phyloP scores from a whole-genome alignment of 2,888 invertebrate species.

The Aleiodes testaceus region DNA sequence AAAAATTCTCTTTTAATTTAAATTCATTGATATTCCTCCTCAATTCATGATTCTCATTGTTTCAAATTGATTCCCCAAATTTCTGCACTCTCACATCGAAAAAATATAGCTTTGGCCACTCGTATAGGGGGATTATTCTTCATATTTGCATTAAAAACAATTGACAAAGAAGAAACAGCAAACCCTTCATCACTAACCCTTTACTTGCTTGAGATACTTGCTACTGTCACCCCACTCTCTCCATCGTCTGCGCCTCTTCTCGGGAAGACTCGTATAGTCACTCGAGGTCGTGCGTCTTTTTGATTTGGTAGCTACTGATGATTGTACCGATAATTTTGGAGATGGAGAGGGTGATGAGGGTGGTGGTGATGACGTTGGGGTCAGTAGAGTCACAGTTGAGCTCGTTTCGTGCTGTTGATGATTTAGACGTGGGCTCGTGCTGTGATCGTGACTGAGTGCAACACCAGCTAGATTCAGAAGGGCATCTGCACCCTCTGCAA shows the following conservation, averaged over 20 bases:
- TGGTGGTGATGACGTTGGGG: slow-evolving; percentile 51
- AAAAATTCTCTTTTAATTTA: slow-evolving; percentile 20
- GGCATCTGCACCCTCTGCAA: slow-evolving; percentile 87
- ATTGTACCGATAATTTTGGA: slow-evolving; percentile 34
- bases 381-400: slow-evolving; percentile 50
- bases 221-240: slow-evolving; percentile 69
- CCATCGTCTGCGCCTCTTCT: slow-evolving; percentile 68
- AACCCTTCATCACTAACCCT: slow-evolving; percentile 58
- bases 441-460: slow-evolving; percentile 65
- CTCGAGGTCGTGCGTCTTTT: slow-evolving; percentile 62
- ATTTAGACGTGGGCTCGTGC: slow-evolving; percentile 46
- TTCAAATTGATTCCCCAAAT: slow-evolving; percentile 2
- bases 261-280: slow-evolving; percentile 61
- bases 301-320: slow-evolving; percentile 52
- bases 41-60: slow-evolving; percentile 17
- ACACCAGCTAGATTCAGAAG: slow-evolving; percentile 84
- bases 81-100: slow-evolving; percentile 26
- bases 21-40: neutral
- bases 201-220: slow-evolving; percentile 69
- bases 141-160: slow-evolving; percentile 17
- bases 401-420: slow-evolving; percentile 36
- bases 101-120: slow-evolving; percentile 53
- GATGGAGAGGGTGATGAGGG: slow-evolving; percentile 46
- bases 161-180: slow-evolving; percentile 8
- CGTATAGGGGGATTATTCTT: slow-evolving; percentile 10